Base-by-base conservation (phyloP, 2,888 invertebrate species). In the Tyria jacobaeae region DNA sequence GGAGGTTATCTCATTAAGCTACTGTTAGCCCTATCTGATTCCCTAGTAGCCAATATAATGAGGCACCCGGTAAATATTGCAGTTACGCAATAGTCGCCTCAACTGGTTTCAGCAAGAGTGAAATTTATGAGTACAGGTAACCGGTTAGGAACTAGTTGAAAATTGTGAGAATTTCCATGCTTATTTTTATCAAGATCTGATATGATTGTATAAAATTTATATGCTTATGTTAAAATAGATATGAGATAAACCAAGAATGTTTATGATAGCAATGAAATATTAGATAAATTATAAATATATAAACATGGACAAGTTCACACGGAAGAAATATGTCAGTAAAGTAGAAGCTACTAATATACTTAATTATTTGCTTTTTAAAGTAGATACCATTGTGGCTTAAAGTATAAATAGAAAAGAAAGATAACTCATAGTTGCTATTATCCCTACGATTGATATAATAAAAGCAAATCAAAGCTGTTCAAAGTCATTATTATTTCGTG, bases 61-160 rank as follows among this genome's bases (percentile, higher is more conserved):
- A 66, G 60, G 50, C 34, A 34, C 34, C 41, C 21, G 52, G 55
- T 60, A 59, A 60, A 62, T 63, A 66, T 37, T 52, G 21, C 17
- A 24, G 37, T 76, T 73, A 39, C 62, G 44, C 17, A 66, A 76
- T 34, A 61, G 15, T 47, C 51, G 61, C 35, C 31, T 7, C 47
- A 51, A 70, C 74, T 64, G 67, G 76, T 76, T 73, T 67, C 73
- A 74, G 73, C 17, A 67, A 67, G 62, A 74, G 73, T 70, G 76
- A 74, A 67, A 76, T 61, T 75, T 64, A 72, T 60, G 64, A 55
- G 66, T 60, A 15, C 31, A 31, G 21, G 34, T 52, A 64, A 71
- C 75, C 72, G 62, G 75, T 68, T 60, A 6, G 7, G 50, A 39
- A 56, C 41, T 41, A 12, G 35, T 64, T 64, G 50, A 66, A 64